Evolutionary conservation across 2,888 invertebrate genomes (phyloP), one percentile per base, ranked within the genome.

Genomic region (Agonopterix alstromeriana): DNA sequence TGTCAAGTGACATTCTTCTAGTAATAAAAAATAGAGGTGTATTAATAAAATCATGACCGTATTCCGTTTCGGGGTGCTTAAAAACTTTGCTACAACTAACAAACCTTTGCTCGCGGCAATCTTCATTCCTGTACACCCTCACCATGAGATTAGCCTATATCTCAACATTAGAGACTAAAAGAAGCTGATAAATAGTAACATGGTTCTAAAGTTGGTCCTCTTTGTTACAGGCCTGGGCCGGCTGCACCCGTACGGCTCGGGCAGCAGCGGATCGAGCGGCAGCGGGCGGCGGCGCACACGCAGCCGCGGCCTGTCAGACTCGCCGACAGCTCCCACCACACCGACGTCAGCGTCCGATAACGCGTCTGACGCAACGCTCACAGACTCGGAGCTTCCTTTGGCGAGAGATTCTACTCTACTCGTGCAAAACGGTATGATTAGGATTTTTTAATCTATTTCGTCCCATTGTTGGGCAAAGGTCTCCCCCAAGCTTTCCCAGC

Each of bases 291-390:
- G 83, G 76, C 89, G 81, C 79, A 80, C 78, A 61, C 90, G 90
- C 73, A 77, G 79, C 65, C 86, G 86, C 77, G 91, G 93, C 67
- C 90, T 95, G 65, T 93, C 94, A 77, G 93, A 95, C 87, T 94
- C 95, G 73, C 94, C 95, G 57, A 93, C 94, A 61, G 80, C 79
- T 56, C 85, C 87, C 55, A 81, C 85, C 51, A 85, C 87, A 36
- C 95, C 95, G 57, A 94, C 94, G 43, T 86, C 87, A 38, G 82
- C 82, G 36, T 94, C 94, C 57, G 95, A 95, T 78, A 94, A 95
- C 93, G 94, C 94, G 57, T 95, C 95, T 57, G 94, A 95, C 92
- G 94, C 94, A 42, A 95, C 95, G 27, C 91, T 95, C 67, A 95
- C 95, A 38, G 95, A 95, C 82, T 94, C 94, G 14, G 95, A 95